These are phyloP conservation scores for Calvadosia cruxmelitensis DNA, from an alignment of 30 jellyfish, hydroid and myxozoan species.

Conservation along the genomic window DNA sequence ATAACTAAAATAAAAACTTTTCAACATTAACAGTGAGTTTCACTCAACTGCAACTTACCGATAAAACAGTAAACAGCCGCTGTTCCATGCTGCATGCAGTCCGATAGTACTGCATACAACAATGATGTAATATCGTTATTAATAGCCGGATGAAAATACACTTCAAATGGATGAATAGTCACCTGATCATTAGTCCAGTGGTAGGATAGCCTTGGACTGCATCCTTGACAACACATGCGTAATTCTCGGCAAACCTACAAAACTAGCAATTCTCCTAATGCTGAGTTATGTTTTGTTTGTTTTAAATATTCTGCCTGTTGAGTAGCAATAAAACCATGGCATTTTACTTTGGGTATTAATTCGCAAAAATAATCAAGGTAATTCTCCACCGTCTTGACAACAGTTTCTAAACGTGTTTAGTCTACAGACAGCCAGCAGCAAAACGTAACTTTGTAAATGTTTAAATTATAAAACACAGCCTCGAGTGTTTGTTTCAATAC, in stretches of 20 bases:
- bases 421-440: constrained; percentile 3
- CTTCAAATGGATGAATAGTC: constrained; percentile 23
- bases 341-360: no score
- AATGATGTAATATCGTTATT: background rate
- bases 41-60: background rate
- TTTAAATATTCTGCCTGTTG: background rate
- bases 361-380: background rate
- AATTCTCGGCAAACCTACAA: constrained; percentile 21
- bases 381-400: background rate
- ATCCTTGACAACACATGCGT: constrained; percentile 20
- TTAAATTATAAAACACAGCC: no score
- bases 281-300: no score
- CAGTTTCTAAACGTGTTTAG: constrained; percentile 18
- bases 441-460: background rate
- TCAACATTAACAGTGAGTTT: background rate
- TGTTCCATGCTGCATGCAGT: constrained; percentile 17
- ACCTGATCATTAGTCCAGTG: constrained; percentile 24
- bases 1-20: constrained; percentile 13
- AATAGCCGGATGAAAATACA: background rate
- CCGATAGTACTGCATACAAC: constrained; percentile 2
- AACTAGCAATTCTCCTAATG: constrained; percentile 13
- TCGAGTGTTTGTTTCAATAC: no score
- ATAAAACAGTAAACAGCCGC: constrained; percentile 7
- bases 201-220: constrained; percentile 21
- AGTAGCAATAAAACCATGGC: background rate